Conservation (phyloP, 1,140 invertebrate species). For the Amyelois transitella region DNA sequence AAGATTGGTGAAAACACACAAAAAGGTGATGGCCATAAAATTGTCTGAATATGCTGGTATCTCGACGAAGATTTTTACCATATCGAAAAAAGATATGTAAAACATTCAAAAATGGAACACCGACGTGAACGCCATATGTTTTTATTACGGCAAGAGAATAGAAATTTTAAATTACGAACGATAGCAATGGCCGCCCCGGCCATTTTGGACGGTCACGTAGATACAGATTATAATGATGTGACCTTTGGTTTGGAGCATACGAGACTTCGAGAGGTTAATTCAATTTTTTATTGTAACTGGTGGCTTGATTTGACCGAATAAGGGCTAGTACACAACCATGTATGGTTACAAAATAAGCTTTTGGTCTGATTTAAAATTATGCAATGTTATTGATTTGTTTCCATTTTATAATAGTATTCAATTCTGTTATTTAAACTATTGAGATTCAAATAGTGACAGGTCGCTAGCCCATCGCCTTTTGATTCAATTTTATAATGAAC, state of each 20-base stretch:
- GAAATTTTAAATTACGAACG: slow-evolving; percentile 63
- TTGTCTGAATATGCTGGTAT: no score
- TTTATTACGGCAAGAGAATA: slow-evolving; percentile 67
- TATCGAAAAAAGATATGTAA: slow-evolving; percentile 5
- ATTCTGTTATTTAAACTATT: no score
- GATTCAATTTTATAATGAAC: no score
- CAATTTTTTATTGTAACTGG: slow-evolving; percentile 58
- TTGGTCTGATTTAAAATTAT: no score
- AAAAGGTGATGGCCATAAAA: no score
- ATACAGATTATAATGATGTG: slow-evolving; percentile 65
- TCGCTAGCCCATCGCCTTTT: no score
- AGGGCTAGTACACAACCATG: slow-evolving; percentile 14
- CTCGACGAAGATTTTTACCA: no score
- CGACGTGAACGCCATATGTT: slow-evolving; percentile 41
- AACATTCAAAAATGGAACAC: slow-evolving; percentile 16
- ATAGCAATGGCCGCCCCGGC: slow-evolving; percentile 36
- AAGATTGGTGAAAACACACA: no score
- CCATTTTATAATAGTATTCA: no score
- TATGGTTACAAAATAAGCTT: no score
- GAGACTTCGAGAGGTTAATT: slow-evolving; percentile 51
- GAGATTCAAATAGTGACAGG: no score
- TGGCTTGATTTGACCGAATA: slow-evolving; percentile 51
- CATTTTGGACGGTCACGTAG: slow-evolving; percentile 61
- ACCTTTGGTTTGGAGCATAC: slow-evolving; percentile 59
- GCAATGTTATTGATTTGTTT: no score